Evolutionary conservation across 2,797 vertebrate species (phyloP).

Genomic region (Spondyliosoma cantharus): DNA sequence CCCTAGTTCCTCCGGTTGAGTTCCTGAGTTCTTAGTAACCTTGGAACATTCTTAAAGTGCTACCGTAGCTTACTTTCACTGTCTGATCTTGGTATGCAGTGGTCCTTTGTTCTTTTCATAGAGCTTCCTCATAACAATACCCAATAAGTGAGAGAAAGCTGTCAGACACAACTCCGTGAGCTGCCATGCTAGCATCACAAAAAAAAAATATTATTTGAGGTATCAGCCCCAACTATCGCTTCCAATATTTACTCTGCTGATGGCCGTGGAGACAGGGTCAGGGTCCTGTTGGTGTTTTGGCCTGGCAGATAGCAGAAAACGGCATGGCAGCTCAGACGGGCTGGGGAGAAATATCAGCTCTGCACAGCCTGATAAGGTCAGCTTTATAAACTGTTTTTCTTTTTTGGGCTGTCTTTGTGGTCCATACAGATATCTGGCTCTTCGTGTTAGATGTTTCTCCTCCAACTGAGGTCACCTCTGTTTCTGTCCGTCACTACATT

Average conservation of each 20-base stretch:
- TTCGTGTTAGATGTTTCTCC: slow-evolving; percentile 50
- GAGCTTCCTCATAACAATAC: slow-evolving; percentile 28
- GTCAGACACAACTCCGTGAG: slow-evolving; percentile 32
- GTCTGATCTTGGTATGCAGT: background rate
- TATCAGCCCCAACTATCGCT: slow-evolving; percentile 59
- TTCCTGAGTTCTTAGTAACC: background rate
- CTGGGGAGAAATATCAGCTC: slow-evolving; percentile 66
- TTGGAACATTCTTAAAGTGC: background rate
- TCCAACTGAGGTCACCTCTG: slow-evolving; percentile 38
- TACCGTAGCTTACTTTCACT: background rate
- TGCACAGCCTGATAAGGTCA: slow-evolving; percentile 76
- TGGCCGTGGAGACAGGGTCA: slow-evolving; percentile 60
- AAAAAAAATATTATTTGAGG: slow-evolving; percentile 53
- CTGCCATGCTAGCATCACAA: slow-evolving; percentile 1
- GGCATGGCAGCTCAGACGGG: slow-evolving; percentile 54
- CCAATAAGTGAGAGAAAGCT: slow-evolving; percentile 27
- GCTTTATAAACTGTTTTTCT: slow-evolving; percentile 62
- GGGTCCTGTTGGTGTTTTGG: slow-evolving; percentile 68
- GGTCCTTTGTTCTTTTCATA: slow-evolving; percentile 15
- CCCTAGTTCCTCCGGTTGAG: background rate
- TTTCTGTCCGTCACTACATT: slow-evolving; percentile 31
- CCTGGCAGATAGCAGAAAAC: slow-evolving; percentile 60
- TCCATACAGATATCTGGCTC: slow-evolving; percentile 55
- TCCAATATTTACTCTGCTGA: slow-evolving; percentile 70
- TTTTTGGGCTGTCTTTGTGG: slow-evolving; percentile 54